A percentile compares a stretch with the other conserved stretches of the same genome.
These are phyloP conservation scores for Porites australiensis DNA, from an alignment of 64 coral and sea anemone genomes.

Conservation along the genomic window DNA sequence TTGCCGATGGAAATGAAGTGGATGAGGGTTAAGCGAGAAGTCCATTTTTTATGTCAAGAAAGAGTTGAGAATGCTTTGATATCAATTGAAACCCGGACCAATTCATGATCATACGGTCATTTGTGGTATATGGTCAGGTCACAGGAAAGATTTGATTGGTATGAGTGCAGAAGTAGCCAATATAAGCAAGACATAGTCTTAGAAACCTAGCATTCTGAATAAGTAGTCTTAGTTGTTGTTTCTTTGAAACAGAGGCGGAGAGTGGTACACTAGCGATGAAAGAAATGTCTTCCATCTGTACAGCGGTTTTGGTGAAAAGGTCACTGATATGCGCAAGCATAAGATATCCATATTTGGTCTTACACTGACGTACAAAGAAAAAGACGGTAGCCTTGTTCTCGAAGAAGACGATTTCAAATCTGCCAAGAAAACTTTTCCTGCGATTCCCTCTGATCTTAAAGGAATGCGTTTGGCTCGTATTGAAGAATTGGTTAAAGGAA, in stretches of 20 bases:
- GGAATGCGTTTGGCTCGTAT: constrained; percentile 3
- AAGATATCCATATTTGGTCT: constrained; percentile 55
- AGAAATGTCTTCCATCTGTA: constrained; percentile 21
- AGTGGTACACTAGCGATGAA: constrained; percentile 30
- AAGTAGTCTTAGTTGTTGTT: too few species aligned
- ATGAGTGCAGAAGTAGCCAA: too few species aligned
- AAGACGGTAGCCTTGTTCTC: constrained; percentile 19
- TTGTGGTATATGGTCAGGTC: too few species aligned
- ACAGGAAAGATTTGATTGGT: too few species aligned
- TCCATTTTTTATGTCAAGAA: too few species aligned
- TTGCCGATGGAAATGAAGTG: too few species aligned
- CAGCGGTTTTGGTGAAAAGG: constrained; percentile 1
- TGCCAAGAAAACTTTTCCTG: constrained; percentile 15
- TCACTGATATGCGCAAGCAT: background rate
- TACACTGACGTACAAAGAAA: background rate
- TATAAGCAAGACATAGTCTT: too few species aligned
- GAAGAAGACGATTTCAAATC: background rate
- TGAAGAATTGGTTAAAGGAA: background rate
- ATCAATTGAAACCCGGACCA: too few species aligned
- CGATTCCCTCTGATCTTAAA: background rate
- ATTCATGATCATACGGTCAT: too few species aligned
- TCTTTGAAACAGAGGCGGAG: background rate
- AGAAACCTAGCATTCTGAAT: too few species aligned
- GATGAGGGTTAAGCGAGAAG: too few species aligned
- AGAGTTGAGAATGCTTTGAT: too few species aligned